Evolutionary conservation across 2,888 invertebrate species (phyloP).

Genomic region (Capitulum mitella): DNA sequence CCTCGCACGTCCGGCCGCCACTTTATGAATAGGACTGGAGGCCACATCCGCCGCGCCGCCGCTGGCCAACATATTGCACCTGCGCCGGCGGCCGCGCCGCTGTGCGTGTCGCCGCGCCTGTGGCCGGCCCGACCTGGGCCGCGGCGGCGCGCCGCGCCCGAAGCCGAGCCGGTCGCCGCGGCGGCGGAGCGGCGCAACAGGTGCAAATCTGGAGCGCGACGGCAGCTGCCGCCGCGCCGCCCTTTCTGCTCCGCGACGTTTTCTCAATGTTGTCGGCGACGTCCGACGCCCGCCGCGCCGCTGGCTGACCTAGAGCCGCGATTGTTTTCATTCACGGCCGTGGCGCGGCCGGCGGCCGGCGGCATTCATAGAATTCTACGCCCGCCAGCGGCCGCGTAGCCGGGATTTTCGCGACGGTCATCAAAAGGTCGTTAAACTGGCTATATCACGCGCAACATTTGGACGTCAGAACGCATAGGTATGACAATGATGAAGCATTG

Average conservation of each 20-base stretch:
- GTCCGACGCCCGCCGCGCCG: background rate
- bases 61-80: constrained; percentile 23
- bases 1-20: background rate
- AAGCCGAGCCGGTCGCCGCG: background rate
- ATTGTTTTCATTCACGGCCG: constrained; percentile 15
- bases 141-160: background rate
- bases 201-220: constrained; percentile 19
- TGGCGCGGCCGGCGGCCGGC: background rate
- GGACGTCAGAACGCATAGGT: too few species aligned
- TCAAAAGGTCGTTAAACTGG: too few species aligned
- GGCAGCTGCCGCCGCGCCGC: background rate
- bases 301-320: background rate
- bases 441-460: too few species aligned
- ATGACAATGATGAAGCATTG: too few species aligned
- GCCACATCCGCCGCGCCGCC: background rate
- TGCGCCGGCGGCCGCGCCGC: background rate
- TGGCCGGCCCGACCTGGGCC: background rate
- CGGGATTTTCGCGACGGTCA: too few species aligned
- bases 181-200: background rate
- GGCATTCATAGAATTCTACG: too few species aligned
- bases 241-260: background rate
- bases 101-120: background rate
- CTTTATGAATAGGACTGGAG: constrained; percentile 23
- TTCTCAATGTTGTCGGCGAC: background rate
- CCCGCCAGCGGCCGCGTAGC: too few species aligned